These are phyloP conservation scores for Psittacula echo DNA, from an alignment of 2,797 vertebrate genomes.

Conservation along the genomic window DNA sequence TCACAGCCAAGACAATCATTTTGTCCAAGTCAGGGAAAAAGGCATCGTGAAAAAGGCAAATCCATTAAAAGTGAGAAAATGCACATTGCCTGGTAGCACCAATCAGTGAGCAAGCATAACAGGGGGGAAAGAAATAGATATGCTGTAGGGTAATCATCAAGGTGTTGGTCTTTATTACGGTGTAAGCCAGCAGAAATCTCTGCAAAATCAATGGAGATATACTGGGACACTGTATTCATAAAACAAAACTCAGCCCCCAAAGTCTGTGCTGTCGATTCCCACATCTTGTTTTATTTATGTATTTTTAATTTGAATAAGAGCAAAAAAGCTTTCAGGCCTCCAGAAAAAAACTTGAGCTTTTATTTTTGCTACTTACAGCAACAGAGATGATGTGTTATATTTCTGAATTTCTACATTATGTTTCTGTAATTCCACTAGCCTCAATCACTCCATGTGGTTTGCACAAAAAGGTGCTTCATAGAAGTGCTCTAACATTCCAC, in stretches of 20 bases:
- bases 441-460: not conserved
- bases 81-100: not conserved
- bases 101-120: not conserved
- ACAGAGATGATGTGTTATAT: not conserved
- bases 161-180: not conserved
- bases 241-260: not conserved
- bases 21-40: not conserved
- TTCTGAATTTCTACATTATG: not conserved
- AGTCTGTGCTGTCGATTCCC: not conserved
- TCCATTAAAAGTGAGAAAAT: not conserved
- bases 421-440: not conserved
- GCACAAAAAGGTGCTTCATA: not conserved
- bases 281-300: not conserved
- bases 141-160: not conserved
- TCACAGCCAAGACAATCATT: not conserved
- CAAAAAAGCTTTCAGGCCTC: not conserved
- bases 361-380: not conserved
- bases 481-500: not conserved
- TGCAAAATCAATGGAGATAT: not conserved
- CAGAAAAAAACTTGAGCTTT: not conserved
- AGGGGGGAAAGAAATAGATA: not conserved
- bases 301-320: not conserved
- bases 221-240: accelerated
- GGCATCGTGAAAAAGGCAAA: not conserved
- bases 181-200: not conserved